A percentile compares a stretch with the other conserved stretches of the same genome.
Conservation (phyloP, 2,888 invertebrate genomes). For the Polyommatus iphigenia region DNA sequence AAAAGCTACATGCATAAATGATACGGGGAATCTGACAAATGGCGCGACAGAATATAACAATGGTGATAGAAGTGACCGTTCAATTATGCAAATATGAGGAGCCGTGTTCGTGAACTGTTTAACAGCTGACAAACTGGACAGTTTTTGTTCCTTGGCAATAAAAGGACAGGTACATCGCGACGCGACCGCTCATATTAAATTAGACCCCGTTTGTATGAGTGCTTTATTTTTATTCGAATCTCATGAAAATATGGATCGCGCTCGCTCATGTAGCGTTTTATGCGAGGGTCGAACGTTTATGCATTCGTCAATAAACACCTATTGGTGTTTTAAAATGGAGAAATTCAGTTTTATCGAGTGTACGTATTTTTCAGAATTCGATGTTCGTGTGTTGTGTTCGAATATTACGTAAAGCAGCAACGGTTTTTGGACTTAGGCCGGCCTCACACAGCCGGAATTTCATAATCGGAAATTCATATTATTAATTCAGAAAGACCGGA, state of each 20-base stretch:
- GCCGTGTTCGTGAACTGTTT: slow-evolving; percentile 76
- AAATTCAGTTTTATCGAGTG: slow-evolving; percentile 18
- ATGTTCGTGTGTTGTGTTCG: not conserved
- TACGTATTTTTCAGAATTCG: not conserved
- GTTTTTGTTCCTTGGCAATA: slow-evolving; percentile 71
- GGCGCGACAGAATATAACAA: slow-evolving; percentile 79
- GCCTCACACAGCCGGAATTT: no score
- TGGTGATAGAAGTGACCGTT: slow-evolving; percentile 78
- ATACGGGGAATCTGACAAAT: slow-evolving; percentile 79
- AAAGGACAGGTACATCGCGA: slow-evolving; percentile 69
- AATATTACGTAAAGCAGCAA: not conserved
- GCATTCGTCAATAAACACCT: slow-evolving; percentile 75
- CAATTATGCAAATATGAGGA: slow-evolving; percentile 80
- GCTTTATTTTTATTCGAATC: slow-evolving; percentile 78
- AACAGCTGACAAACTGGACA: slow-evolving; percentile 74
- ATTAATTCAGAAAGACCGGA: no score
- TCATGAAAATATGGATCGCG: slow-evolving; percentile 75
- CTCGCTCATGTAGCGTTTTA: slow-evolving; percentile 68
- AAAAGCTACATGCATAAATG: slow-evolving; percentile 78
- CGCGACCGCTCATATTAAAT: slow-evolving; percentile 75
- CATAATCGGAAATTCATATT: no score
- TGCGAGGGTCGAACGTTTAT: slow-evolving; percentile 74
- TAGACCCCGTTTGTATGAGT: slow-evolving; percentile 69
- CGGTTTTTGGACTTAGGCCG: not conserved
- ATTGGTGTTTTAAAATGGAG: slow-evolving; percentile 59